phyloP scores from a whole-genome alignment of 2,888 invertebrate species.

The Diarsia brunnea region DNA sequence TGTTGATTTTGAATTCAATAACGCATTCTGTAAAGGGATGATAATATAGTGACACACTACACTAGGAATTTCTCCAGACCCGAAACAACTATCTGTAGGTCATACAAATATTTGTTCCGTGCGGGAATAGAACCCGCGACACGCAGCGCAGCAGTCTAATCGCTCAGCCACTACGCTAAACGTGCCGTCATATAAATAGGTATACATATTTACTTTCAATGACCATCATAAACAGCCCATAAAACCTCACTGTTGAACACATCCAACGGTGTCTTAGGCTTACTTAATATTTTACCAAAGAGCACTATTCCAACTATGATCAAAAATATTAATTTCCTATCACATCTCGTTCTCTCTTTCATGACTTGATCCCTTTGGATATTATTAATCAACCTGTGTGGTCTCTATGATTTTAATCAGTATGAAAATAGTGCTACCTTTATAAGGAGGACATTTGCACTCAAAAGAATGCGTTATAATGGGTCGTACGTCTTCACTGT shows the following conservation, averaged over 20 bases:
- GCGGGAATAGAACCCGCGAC: no score
- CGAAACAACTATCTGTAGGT: no score
- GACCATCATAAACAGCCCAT: background rate
- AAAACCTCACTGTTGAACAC: background rate
- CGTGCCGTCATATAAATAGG: background rate
- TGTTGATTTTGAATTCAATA: slow-evolving; percentile 75
- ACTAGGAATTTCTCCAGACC: no score
- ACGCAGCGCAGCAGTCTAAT: no score
- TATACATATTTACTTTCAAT: background rate
- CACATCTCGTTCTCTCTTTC: no score
- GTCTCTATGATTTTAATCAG: background rate
- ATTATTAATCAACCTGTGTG: background rate
- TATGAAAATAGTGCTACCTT: slow-evolving; percentile 68
- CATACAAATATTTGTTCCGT: no score
- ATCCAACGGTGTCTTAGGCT: background rate
- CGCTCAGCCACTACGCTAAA: no score
- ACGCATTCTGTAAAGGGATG: slow-evolving; percentile 74
- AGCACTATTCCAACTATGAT: background rate
- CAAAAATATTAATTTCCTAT: no score
- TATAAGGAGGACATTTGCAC: slow-evolving; percentile 79
- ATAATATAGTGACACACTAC: background rate
- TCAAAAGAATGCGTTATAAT: slow-evolving; percentile 51
- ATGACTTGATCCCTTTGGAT: no score
- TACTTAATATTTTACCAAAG: background rate
- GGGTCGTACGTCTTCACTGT: no score